phyloP scores from a whole-genome alignment of 2,113 vertebrate species.

The Cathartes aura region DNA sequence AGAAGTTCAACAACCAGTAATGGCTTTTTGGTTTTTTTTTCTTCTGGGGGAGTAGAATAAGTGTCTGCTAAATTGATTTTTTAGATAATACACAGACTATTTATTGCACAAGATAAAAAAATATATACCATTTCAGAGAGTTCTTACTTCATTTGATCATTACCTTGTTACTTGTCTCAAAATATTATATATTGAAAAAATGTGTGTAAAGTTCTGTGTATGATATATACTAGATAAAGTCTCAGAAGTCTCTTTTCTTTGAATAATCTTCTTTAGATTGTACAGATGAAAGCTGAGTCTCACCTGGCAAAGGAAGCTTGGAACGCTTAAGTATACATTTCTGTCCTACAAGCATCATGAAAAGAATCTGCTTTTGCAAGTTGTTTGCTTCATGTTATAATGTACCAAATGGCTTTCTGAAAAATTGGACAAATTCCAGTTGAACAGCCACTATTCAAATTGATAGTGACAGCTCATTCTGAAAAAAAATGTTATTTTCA shows the following conservation, averaged over 20 bases:
- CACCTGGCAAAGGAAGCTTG: neutral
- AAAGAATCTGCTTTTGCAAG: conserved; percentile 60
- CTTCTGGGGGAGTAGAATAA: neutral
- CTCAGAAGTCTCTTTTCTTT: neutral
- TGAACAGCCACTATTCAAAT: conserved; percentile 75
- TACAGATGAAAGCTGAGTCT: neutral
- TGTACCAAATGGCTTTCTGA: conserved; percentile 70
- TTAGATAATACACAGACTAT: neutral
- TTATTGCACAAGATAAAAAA: neutral
- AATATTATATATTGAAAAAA: neutral
- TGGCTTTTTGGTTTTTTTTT: neutral
- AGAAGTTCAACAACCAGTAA: neutral
- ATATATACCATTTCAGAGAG: neutral
- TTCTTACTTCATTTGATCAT: neutral
- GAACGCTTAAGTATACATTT: neutral
- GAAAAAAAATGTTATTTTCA: conserved; percentile 77
- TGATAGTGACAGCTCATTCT: conserved; percentile 78
- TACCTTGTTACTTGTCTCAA: neutral
- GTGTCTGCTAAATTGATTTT: neutral
- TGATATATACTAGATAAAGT: neutral
- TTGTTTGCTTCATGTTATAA: conserved; percentile 67
- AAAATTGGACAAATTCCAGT: conserved; percentile 77
- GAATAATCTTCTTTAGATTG: neutral
- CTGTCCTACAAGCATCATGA: conserved; percentile 8
- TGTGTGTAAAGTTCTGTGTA: neutral